Evolutionary conservation across 2,888 invertebrate species (phyloP).

Genomic region (Mechanitis messenoides): DNA sequence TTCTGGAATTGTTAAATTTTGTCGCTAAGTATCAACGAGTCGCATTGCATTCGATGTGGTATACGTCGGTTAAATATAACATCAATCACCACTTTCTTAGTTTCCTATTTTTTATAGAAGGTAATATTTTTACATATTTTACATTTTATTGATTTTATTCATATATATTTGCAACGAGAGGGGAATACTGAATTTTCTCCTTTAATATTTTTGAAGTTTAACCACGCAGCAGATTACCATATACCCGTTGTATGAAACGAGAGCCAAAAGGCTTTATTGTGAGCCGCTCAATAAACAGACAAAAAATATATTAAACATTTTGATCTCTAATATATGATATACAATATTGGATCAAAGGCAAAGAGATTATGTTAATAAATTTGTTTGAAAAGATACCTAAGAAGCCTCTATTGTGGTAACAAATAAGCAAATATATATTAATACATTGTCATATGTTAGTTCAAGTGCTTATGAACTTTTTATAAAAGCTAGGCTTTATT

Average conservation of each 20-base stretch:
- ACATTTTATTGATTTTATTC: not conserved
- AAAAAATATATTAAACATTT: too few relatives aligned
- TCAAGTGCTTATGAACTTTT: not conserved
- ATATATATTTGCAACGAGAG: not conserved
- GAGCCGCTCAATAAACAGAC: too few relatives aligned
- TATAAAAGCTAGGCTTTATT: not conserved
- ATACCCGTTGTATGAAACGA: too few relatives aligned
- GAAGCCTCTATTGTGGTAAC: not conserved
- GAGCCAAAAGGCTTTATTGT: too few relatives aligned
- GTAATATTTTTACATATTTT: not conserved
- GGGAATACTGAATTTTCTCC: too few relatives aligned
- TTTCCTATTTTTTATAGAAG: not conserved
- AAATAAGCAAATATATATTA: not conserved
- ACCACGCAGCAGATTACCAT: too few relatives aligned
- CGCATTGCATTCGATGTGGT: not conserved
- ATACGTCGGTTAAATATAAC: not conserved
- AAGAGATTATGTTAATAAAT: too few relatives aligned
- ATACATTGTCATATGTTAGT: not conserved
- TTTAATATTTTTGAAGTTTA: too few relatives aligned
- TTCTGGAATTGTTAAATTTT: not conserved
- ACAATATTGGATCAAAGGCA: too few relatives aligned
- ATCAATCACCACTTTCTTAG: not conserved
- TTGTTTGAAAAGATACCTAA: not conserved
- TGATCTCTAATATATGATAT: too few relatives aligned
- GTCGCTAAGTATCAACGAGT: not conserved